These are phyloP conservation scores for Macrochelys suwanniensis DNA, from an alignment of 2,797 vertebrate species.

Conservation along the genomic window DNA sequence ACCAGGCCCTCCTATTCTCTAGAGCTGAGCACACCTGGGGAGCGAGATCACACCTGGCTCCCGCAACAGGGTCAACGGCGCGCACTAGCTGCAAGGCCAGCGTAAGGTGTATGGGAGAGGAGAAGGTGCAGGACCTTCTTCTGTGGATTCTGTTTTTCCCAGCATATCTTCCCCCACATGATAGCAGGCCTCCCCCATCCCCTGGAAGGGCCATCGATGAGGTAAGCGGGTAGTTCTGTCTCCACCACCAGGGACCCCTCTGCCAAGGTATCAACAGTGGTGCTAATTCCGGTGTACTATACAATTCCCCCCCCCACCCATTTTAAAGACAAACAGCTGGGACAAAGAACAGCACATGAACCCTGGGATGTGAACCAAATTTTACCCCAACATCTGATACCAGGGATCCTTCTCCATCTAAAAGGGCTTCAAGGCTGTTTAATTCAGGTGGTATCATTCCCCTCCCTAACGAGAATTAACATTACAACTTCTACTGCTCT, in stretches of 20 bases:
- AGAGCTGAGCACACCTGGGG: no score
- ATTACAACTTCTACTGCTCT: background rate
- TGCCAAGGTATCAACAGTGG: background rate
- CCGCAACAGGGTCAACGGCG: background rate
- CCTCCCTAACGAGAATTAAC: background rate
- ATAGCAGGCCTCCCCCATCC: background rate
- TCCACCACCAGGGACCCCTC: background rate
- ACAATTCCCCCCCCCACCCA: no score
- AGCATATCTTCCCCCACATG: background rate
- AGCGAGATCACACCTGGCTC: background rate
- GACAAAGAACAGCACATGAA: background rate
- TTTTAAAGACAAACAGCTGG: background rate
- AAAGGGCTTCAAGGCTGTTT: background rate
- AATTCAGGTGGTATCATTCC: background rate
- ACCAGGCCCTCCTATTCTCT: background rate
- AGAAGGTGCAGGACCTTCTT: background rate
- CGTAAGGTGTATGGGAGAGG: background rate
- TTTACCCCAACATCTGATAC: background rate
- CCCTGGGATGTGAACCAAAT: background rate
- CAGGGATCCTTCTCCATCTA: background rate
- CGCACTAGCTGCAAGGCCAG: background rate
- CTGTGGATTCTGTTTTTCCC: background rate
- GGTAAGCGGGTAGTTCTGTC: background rate
- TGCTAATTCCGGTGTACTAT: background rate
- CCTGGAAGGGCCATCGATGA: background rate